Percentiles rank a stretch among this genome's conserved stretches.
Conservation (phyloP, 2,888 invertebrate species). For the Halocaridina rubra region DNA sequence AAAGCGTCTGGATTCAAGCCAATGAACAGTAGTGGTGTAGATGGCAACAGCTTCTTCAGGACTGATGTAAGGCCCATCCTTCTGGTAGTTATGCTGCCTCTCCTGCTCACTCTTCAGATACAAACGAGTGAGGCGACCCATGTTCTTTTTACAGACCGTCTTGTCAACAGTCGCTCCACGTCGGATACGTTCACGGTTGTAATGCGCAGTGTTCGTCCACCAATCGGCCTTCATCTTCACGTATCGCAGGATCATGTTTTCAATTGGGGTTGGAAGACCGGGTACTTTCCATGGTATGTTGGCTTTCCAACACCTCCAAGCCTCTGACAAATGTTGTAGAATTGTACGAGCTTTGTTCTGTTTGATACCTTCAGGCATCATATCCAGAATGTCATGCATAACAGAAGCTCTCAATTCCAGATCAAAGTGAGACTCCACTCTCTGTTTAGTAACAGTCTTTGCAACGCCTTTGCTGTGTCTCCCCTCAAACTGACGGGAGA, state of each 20-base stretch:
- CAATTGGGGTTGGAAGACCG: slow-evolving; percentile 97
- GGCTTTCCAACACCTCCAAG: slow-evolving; percentile 99
- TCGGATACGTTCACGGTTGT: slow-evolving; percentile 97
- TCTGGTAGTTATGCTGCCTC: slow-evolving; percentile 97
- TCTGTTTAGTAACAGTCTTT: slow-evolving; percentile 99
- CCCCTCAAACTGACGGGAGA: slow-evolving; percentile 98
- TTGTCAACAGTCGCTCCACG: slow-evolving; percentile 99
- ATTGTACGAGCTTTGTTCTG: slow-evolving; percentile 99
- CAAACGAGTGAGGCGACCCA: slow-evolving; percentile 95
- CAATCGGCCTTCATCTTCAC: slow-evolving; percentile 99
- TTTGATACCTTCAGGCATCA: slow-evolving; percentile 99
- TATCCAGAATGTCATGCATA: slow-evolving; percentile 97
- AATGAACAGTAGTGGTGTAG: slow-evolving; percentile 99
- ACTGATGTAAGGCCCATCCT: slow-evolving; percentile 99
- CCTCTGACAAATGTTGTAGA: slow-evolving; percentile 97
- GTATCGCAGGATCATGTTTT: slow-evolving; percentile 99
- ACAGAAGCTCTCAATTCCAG: slow-evolving; percentile 96
- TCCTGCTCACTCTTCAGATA: slow-evolving; percentile 99
- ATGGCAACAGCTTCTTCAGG: slow-evolving; percentile 99
- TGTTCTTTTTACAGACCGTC: slow-evolving; percentile 99
- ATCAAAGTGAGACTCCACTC: slow-evolving; percentile 99
- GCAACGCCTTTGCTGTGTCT: slow-evolving; percentile 99
- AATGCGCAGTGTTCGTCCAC: slow-evolving; percentile 99
- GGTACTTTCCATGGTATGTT: slow-evolving; percentile 99
- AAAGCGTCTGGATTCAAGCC: slow-evolving; percentile 97